phyloP scores from a whole-genome alignment of 2,797 vertebrate species.

The Gallinago solitaria region DNA sequence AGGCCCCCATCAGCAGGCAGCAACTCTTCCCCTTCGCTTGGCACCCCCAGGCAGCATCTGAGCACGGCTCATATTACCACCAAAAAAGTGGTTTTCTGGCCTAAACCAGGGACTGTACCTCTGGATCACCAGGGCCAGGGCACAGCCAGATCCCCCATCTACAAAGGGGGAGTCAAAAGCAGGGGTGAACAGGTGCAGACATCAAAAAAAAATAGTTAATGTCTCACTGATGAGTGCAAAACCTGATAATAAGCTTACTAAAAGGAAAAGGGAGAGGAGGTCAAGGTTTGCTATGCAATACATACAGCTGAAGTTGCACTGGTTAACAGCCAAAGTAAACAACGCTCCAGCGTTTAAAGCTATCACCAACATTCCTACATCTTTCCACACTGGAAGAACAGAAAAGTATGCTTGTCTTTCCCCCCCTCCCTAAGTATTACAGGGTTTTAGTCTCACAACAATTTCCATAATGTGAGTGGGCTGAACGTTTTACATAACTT shows the following conservation, averaged over 20 bases:
- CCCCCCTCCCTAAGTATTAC: fast-evolving
- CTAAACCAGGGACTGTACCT: fast-evolving
- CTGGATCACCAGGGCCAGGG: neutral
- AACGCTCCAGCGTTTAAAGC: neutral
- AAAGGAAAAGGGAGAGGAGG: constrained; percentile 2
- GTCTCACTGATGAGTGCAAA: neutral
- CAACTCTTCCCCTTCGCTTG: neutral
- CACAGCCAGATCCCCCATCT: neutral
- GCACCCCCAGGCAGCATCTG: neutral
- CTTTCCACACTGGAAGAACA: neutral
- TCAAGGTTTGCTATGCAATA: constrained; percentile 1
- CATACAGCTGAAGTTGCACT: constrained; percentile 15
- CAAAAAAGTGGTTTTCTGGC: neutral
- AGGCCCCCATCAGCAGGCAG: neutral
- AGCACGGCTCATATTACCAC: fast-evolving
- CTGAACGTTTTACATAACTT: neutral
- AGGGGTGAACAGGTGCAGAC: neutral
- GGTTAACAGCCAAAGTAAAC: constrained; percentile 49
- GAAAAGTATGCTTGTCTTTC: neutral
- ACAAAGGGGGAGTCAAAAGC: neutral
- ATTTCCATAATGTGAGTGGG: neutral
- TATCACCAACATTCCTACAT: constrained; percentile 37
- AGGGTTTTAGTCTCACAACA: neutral
- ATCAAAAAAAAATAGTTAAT: fast-evolving
- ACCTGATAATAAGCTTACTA: neutral